These are phyloP conservation scores for Atractosteus spatula DNA, from an alignment of 2,113 vertebrate genomes.

Conservation along the genomic window DNA sequence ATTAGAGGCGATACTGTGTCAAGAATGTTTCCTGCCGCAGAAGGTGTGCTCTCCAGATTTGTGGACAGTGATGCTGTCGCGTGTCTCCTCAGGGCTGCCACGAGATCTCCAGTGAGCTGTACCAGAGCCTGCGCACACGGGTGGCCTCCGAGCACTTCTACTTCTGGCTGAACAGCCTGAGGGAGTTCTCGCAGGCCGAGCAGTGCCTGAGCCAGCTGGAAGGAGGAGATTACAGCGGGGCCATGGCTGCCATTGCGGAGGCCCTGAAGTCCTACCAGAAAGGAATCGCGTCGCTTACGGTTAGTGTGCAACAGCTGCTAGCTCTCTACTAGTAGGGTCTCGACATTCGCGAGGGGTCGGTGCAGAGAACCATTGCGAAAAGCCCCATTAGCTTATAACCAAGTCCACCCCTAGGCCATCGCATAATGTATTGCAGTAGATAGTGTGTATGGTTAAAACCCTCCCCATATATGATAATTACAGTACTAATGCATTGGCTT, in stretches of 20 bases:
- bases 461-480: too few relatives aligned
- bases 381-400: too few relatives aligned
- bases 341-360: too few relatives aligned
- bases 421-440: too few relatives aligned
- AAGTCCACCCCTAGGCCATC: too few relatives aligned
- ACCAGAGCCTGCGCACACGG: conserved; percentile 89
- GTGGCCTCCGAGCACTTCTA: conserved; percentile 97
- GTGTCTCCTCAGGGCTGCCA: conserved; percentile 80
- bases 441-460: too few relatives aligned
- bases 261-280: conserved; percentile 93
- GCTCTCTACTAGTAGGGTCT: too few relatives aligned
- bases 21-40: too few relatives aligned
- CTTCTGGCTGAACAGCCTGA: conserved; percentile 97
- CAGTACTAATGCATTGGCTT: too few relatives aligned
- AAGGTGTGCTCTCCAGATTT: too few relatives aligned
- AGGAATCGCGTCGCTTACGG: conserved; percentile 93
- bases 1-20: not conserved
- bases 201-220: conserved; percentile 82
- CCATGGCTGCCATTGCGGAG: conserved; percentile 87
- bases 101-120: conserved; percentile 91
- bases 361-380: too few relatives aligned
- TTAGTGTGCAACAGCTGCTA: conserved; percentile 52
- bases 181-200: conserved; percentile 94
- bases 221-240: conserved; percentile 83
- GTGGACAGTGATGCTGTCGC: not conserved